These are phyloP conservation scores for Phenacoccus solenopsis DNA, from an alignment of 1,140 invertebrate genomes.

Conservation along the genomic window DNA sequence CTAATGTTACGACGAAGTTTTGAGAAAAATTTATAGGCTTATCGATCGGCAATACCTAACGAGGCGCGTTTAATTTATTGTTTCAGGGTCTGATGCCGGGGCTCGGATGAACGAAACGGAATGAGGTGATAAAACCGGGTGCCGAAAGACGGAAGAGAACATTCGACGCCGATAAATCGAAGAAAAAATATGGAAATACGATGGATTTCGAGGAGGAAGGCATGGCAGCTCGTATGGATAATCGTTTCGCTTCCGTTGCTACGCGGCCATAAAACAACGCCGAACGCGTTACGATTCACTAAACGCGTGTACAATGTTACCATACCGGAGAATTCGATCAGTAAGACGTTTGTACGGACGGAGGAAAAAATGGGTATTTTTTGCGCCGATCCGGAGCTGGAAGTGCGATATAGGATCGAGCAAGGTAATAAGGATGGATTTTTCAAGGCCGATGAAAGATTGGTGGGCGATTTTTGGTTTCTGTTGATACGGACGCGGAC, in stretches of 20 bases:
- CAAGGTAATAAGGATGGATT: slow-evolving; percentile 75
- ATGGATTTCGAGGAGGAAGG: neutral
- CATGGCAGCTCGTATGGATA: neutral
- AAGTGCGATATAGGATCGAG: slow-evolving; percentile 68
- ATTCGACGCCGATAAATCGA: neutral
- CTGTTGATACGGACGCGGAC: slow-evolving; percentile 73
- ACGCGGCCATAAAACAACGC: neutral
- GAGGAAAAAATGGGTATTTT: slow-evolving; percentile 55
- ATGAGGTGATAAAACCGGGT: slow-evolving; percentile 4
- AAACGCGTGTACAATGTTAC: slow-evolving; percentile 70
- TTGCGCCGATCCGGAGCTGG: slow-evolving; percentile 40
- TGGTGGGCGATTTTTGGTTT: slow-evolving; percentile 88
- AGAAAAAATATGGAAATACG: slow-evolving; percentile 12
- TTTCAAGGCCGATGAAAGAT: slow-evolving; percentile 78
- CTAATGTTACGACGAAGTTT: too few species aligned
- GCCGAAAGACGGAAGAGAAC: neutral
- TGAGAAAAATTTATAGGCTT: too few species aligned
- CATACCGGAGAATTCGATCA: slow-evolving; percentile 80
- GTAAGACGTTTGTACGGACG: slow-evolving; percentile 61
- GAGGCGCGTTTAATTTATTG: neutral
- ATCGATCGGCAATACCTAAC: too few species aligned
- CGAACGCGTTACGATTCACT: slow-evolving; percentile 48
- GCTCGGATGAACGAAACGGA: neutral
- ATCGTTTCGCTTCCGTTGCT: neutral
- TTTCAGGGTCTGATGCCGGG: neutral